phyloP scores from a whole-genome alignment of 1,140 invertebrate genomes.

The Listronotus oregonensis region DNA sequence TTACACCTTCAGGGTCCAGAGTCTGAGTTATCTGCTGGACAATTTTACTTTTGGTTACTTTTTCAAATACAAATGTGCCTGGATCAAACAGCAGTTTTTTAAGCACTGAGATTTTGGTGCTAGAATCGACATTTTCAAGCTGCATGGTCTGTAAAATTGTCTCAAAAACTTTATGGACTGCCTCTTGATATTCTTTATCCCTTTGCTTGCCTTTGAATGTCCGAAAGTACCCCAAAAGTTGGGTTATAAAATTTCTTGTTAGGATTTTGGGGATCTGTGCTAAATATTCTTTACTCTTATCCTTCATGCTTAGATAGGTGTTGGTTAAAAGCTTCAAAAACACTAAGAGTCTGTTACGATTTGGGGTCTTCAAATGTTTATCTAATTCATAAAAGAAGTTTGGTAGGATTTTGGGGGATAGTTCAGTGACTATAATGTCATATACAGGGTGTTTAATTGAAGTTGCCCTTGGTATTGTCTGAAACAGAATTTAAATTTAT shows the following conservation, averaged over 20 bases:
- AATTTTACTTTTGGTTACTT: conserved; percentile 67
- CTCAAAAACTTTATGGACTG: conserved; percentile 61
- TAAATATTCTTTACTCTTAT: conserved; percentile 39
- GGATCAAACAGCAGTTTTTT: conserved; percentile 68
- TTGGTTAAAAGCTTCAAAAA: conserved; percentile 50
- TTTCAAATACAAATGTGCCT: conserved; percentile 72
- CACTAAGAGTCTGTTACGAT: conserved; percentile 64
- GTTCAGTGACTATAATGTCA: conserved; percentile 60
- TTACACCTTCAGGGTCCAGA: conserved; percentile 65
- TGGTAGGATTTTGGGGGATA: conserved; percentile 58
- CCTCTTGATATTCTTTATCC: conserved; percentile 56
- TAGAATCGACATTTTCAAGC: conserved; percentile 57
- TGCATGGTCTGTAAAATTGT: conserved; percentile 60
- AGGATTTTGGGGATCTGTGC: conserved; percentile 45
- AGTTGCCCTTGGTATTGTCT: conserved; percentile 64
- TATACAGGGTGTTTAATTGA: conserved; percentile 66
- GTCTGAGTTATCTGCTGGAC: conserved; percentile 65
- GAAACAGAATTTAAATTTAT: conserved; percentile 43
- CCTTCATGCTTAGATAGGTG: conserved; percentile 18
- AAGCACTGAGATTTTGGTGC: conserved; percentile 62
- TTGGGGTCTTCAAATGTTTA: conserved; percentile 62
- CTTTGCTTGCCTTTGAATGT: conserved; percentile 58
- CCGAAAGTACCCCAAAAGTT: conserved; percentile 60
- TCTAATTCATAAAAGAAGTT: conserved; percentile 63
- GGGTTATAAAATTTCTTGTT: conserved; percentile 50